Base-by-base conservation (phyloP, 2,113 vertebrate species). In the Thymallus thymallus region DNA sequence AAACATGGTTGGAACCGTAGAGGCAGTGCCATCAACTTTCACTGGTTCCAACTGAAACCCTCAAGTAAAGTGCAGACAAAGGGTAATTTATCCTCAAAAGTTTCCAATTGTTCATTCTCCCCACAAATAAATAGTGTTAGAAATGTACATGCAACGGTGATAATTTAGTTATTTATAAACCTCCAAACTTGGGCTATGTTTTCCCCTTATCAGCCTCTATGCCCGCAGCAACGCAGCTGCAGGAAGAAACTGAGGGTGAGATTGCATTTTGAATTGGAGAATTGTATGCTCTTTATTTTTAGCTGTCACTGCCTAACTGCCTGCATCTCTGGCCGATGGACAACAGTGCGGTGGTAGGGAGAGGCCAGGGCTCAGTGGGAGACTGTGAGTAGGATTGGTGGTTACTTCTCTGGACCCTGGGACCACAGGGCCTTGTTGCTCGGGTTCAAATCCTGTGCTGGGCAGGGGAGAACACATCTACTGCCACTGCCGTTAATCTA, bases 201-300 rank as follows among this genome's bases (percentile, higher is more conserved):
- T 62, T 72, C 32, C 55, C 32, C 18, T 29, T 65, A 16, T 56
- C 79, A 77, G 55, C 72, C n/a, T 64, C 46, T 58, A 26, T 67
- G 73, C 3, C 48, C 14, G 12, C 48, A 51, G 18, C 12, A 51
- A 16, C 16, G 48, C 48, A 51, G 63, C 78, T 77, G n/a, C 70
- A 78, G 74, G 71, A 83, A 79, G 72, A 80, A 3, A 76, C 71
- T 78, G 84, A 84, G 80, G 78, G 71, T 83, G 80, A 86, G 85
- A 88, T 86, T 84, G 82, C 73, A 78, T 77, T 75, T 84, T 84
- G 79, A 75, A 84, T 87, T 86, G 82, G 83, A 61, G 87, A 90
- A 89, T 88, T 88, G 83, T 81, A 85, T 84, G 51, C 71, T 88
- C 76, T 89, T 90, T 92, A 91, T 90, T 89, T 90, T 90, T 88